Percentiles rank a stretch among this genome's conserved stretches.
Evolutionary conservation across 2,113 vertebrate genomes (phyloP).

Genomic region (Ia io): DNA sequence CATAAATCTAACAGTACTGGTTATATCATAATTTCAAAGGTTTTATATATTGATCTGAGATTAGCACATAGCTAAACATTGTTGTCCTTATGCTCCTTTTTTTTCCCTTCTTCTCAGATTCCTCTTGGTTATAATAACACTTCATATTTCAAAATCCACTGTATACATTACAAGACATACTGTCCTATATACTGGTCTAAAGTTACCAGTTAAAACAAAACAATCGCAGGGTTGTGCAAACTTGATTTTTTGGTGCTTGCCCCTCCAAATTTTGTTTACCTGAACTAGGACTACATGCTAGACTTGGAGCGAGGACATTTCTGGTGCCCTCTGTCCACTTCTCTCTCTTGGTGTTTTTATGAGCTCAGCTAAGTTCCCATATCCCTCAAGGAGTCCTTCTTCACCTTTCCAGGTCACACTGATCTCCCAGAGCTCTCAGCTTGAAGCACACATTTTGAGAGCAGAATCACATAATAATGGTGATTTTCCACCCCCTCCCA

Average conservation of each 20-base stretch:
- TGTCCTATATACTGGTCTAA: background rate
- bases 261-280: constrained; percentile 9
- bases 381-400: background rate
- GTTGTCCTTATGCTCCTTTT: background rate
- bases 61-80: background rate
- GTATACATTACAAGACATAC: background rate
- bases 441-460: background rate
- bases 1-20: constrained; percentile 17
- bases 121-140: constrained; percentile 12
- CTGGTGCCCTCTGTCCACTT: background rate
- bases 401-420: background rate
- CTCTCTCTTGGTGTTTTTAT: background rate
- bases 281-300: background rate
- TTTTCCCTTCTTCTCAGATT: background rate
- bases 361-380: background rate
- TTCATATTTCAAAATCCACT: constrained; percentile 29
- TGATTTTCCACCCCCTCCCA: background rate
- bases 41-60: background rate
- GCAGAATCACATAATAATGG: background rate
- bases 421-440: background rate
- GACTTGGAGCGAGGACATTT: background rate
- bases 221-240: background rate
- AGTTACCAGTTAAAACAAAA: background rate
- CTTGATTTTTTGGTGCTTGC: background rate
- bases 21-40: constrained; percentile 34